Base-by-base conservation (phyloP, 2,113 vertebrate genomes). In the Carettochelys insculpta region DNA sequence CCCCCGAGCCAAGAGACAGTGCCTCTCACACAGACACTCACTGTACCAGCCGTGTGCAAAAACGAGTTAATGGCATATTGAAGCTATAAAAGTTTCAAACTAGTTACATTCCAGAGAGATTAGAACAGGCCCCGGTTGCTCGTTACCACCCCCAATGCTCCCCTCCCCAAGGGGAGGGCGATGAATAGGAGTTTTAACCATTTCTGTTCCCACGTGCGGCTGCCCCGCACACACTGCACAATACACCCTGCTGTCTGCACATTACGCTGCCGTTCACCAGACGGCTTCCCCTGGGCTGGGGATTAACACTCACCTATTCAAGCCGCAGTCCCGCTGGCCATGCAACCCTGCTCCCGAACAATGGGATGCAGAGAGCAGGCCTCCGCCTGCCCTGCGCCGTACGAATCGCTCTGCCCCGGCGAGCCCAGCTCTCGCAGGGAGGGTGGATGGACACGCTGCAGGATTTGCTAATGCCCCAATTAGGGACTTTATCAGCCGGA, bases 81-180 rank as follows among this genome's bases (percentile, higher is more conserved):
- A 89, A 94, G 88, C 93, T 89, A 97, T 97, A 96, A 96, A 96
- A 92, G 89, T 96, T 95, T 96, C 95, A 31, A 97, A 97, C 97
- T 95, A 83, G 97, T 97, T 97, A 93, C 98, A 98, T 98, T 98
- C 98, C 98, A 98, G 95, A 97, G 96, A 97, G 97, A 98, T 98
- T 97, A 98, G 96, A 97, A 91, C 94, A 90, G 95, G 96, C 88
- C 93, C 91, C n/a, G 41, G 91, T 86, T 92, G 96, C 97, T 96
- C 68, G 61, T 97, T 95, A 95, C 48, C 43, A 80, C 83, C 94
- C 91, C 58, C 95, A 89, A 85, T 85, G 53, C 75, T 90, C 92
- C 90, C 65, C 3, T 85, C 92, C 85, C 54, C 58, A 91, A 92
- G 82, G 27, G 52, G 29, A 24, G 71, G n/a, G 82, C 22, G 51